phyloP scores from a whole-genome alignment of 2,888 invertebrate species.

The Sarcophaga carnaria region DNA sequence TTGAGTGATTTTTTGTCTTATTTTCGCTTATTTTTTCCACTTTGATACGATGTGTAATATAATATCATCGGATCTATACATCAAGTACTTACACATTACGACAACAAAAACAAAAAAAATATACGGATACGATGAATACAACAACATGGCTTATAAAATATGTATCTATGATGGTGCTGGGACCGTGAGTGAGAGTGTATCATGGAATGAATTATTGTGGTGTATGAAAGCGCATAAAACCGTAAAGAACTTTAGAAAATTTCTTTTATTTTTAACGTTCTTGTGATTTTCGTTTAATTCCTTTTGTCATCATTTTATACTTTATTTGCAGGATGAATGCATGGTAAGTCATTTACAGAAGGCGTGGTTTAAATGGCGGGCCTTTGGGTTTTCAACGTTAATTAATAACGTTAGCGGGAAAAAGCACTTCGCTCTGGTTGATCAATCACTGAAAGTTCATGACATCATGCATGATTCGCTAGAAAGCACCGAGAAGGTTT shows the following conservation, averaged over 20 bases:
- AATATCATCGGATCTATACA: slow-evolving; percentile 65
- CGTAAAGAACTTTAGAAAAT: slow-evolving; percentile 53
- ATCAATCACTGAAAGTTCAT: no score
- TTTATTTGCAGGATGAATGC: slow-evolving; percentile 34
- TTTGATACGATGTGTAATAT: slow-evolving; percentile 64
- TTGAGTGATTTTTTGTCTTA: not conserved
- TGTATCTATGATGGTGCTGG: not conserved
- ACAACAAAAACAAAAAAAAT: slow-evolving; percentile 12
- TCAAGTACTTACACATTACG: slow-evolving; percentile 55
- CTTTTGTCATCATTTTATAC: slow-evolving; percentile 1
- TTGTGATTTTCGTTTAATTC: not conserved
- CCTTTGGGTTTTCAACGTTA: no score
- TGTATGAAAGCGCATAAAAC: slow-evolving; percentile 48
- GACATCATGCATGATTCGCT: no score
- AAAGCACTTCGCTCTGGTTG: no score
- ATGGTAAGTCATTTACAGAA: not conserved
- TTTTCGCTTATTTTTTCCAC: slow-evolving; percentile 32
- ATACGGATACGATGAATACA: not conserved
- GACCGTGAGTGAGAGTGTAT: not conserved
- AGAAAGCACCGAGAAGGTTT: no score
- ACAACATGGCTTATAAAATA: slow-evolving; percentile 48
- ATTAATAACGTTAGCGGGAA: no score
- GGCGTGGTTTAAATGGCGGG: no score
- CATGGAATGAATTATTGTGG: not conserved
- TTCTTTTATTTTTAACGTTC: slow-evolving; percentile 18